Evolutionary conservation across 2,888 invertebrate genomes (phyloP).

Genomic region (Pheosia gnoma): DNA sequence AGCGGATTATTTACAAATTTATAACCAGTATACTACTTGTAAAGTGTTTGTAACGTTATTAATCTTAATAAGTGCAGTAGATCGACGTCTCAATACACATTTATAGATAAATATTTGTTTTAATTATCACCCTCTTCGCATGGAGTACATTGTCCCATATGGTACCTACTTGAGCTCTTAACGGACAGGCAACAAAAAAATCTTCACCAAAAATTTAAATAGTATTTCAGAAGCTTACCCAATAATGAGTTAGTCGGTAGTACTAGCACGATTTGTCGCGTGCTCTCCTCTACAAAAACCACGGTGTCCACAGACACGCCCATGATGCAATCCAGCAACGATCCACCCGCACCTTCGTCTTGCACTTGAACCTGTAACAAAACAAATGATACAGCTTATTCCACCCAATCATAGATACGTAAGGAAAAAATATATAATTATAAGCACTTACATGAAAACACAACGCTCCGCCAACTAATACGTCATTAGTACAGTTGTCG

Average conservation of each 20-base stretch:
- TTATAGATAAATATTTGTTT: too few species aligned
- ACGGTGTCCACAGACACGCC: slow-evolving; percentile 95
- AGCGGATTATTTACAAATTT: too few species aligned
- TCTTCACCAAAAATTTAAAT: too few species aligned
- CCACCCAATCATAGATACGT: too few species aligned
- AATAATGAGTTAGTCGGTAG: slow-evolving; percentile 93
- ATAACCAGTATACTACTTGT: too few species aligned
- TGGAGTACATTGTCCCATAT: too few species aligned
- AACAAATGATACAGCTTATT: not conserved
- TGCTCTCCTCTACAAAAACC: slow-evolving; percentile 92
- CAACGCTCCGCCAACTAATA: slow-evolving; percentile 90
- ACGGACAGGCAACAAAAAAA: too few species aligned
- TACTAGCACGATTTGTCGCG: slow-evolving; percentile 93
- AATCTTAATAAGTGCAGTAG: too few species aligned
- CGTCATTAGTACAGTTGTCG: slow-evolving; percentile 87
- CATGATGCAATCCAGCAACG: slow-evolving; percentile 89
- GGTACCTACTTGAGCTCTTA: too few species aligned
- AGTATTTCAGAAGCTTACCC: slow-evolving; percentile 54
- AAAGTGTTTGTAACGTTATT: too few species aligned
- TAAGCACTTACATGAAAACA: slow-evolving; percentile 90
- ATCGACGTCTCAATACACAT: too few species aligned
- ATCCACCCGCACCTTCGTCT: slow-evolving; percentile 77
- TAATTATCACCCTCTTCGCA: too few species aligned
- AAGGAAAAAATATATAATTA: not conserved
- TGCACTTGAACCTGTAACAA: slow-evolving; percentile 83